Conservation (phyloP, 2,797 vertebrate genomes). For the Serranus cabrilla region DNA sequence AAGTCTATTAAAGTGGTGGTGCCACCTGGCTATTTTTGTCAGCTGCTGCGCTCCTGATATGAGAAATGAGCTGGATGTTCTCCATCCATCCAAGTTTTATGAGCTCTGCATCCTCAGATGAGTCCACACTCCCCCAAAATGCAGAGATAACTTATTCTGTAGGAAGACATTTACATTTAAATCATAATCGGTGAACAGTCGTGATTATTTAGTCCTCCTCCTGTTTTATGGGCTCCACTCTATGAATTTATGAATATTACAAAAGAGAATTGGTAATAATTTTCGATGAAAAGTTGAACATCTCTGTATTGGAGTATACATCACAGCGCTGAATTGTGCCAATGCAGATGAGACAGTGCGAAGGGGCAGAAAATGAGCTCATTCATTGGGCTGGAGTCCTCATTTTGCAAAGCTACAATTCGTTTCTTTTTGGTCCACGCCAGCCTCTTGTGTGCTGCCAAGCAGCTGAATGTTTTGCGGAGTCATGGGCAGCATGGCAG, state of each 20-base stretch:
- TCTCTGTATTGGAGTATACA: conserved; percentile 50
- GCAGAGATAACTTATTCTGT: conserved; percentile 38
- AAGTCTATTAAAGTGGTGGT: conserved; percentile 58
- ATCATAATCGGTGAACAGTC: conserved; percentile 49
- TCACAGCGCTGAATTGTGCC: conserved; percentile 60
- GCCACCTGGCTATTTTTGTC: conserved; percentile 68
- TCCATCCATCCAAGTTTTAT: conserved; percentile 58
- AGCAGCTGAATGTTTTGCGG: conserved; percentile 81
- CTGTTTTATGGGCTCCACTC: conserved; percentile 59
- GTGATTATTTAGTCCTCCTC: conserved; percentile 53
- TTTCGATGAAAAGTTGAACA: conserved; percentile 51
- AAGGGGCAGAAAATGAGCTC: conserved; percentile 78
- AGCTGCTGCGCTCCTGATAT: conserved; percentile 50
- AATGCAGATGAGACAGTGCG: conserved; percentile 62
- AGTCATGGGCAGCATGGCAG: conserved; percentile 77
- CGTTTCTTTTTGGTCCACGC: conserved; percentile 60
- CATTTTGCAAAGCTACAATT: conserved; percentile 71
- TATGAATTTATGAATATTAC: conserved; percentile 58
- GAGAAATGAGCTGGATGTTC: conserved; percentile 60
- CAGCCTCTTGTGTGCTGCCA: conserved; percentile 72
- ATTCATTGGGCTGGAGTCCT: conserved; percentile 71
- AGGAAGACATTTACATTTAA: conserved; percentile 53
- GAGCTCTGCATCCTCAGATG: conserved; percentile 54
- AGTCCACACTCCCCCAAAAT: conserved; percentile 46
- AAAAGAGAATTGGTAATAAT: conserved; percentile 41